Percentiles rank a stretch among this genome's conserved stretches.
These are phyloP conservation scores for Tortricodes alternella DNA, from an alignment of 2,888 invertebrate genomes.

Conservation along the genomic window DNA sequence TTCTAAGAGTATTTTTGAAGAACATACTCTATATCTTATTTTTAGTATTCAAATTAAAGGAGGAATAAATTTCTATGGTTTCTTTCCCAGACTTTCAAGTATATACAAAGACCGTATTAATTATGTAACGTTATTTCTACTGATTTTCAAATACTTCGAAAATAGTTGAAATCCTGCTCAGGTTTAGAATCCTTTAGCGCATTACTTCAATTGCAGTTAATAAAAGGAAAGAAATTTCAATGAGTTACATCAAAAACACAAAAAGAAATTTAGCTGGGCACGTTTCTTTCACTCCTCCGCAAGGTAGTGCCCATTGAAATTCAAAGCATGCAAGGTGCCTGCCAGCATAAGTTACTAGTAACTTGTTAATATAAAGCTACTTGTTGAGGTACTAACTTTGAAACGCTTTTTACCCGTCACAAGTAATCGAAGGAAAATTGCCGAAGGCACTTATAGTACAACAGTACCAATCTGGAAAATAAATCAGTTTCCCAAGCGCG, in stretches of 20 bases:
- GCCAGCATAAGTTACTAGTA: constrained; percentile 13
- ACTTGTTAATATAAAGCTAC: constrained; percentile 11
- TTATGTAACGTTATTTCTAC: no score
- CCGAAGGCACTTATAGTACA: constrained; percentile 34
- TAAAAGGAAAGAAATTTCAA: no score
- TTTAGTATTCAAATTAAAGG: no score
- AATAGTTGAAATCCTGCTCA: no score
- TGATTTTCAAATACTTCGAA: no score
- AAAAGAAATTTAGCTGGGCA: neutral
- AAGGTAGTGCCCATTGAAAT: constrained; percentile 12
- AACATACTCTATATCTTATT: no score
- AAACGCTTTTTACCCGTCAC: neutral
- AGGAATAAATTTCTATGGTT: no score
- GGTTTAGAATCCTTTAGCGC: no score
- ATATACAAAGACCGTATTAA: no score
- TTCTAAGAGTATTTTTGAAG: no score
- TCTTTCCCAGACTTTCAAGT: no score
- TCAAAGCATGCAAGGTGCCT: constrained; percentile 10
- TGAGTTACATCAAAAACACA: neutral
- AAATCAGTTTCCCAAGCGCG: constrained; percentile 40
- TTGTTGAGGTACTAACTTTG: neutral
- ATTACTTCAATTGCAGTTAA: no score
- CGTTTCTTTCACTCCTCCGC: constrained; percentile 8
- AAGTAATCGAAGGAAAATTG: constrained; percentile 1
- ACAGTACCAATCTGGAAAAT: constrained; percentile 42